Evolutionary conservation across 1,140 invertebrate genomes (phyloP), one percentile per base, ranked within the genome.

Genomic region (Hermatobates lingyangjiaoensis): DNA sequence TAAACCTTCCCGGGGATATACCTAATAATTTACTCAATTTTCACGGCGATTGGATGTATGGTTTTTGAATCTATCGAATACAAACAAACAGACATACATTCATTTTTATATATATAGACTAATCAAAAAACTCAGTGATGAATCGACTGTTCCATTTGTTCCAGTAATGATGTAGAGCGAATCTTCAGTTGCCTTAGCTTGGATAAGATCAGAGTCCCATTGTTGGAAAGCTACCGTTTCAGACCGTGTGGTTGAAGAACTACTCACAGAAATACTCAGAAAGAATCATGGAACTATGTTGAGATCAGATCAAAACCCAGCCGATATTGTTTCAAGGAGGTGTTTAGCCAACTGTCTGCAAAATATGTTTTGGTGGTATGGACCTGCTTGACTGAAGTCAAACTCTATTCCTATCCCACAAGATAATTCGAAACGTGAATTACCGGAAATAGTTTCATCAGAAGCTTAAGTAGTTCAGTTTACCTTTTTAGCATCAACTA

Each of bases 301-400:
- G 30, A 50, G 1, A 5, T 57, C 62, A 10, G 39, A 45, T 38
- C 51, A 62, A 45, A 66, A 66, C 23, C 63, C 66, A 3, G 62
- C 62, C 0, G 62, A 66, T 49, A n/a, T 58, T 10, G 42, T 63
- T 26, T 64, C 62, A 1, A 53, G 63, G 24, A 62, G 62, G 2
- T 27, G 52, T 10, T 25, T 25, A 15, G 47, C 60, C 7, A 26
- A 45, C 4, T 14, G 56, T 5, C 48, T 52, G 20, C 12, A 48
- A 34, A 40, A 50, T 12, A 26, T 52, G 12, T 57, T 57, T 45
- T 62, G 59, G 59, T 46, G 45, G 26, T 48, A 52, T 3, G 52
- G 48, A 7, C 55, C 54, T n/a, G 0, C 23, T 0, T 66, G 62
- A 60, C 40, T 62, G 1, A 47, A 14, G 10, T 50, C 47, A 4